Conservation (phyloP, 2,888 invertebrate genomes). For the Nysson spinosus region DNA sequence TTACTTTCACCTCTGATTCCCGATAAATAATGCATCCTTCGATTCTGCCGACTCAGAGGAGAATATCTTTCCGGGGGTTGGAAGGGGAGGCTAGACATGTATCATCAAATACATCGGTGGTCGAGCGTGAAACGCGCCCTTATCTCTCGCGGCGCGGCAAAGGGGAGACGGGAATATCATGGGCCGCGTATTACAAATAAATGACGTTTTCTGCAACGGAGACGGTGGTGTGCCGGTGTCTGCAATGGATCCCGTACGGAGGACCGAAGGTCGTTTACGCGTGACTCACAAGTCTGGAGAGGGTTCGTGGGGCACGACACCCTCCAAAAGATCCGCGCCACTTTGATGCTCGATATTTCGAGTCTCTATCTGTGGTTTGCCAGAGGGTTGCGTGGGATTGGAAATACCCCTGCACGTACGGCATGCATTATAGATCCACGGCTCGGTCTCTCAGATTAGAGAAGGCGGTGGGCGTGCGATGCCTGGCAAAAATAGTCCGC, state of each 20-base stretch:
- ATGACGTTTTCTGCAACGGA: constrained; percentile 41
- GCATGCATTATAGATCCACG: constrained; percentile 52
- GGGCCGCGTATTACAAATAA: constrained; percentile 54
- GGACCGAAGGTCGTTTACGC: constrained; percentile 38
- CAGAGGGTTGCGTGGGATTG: constrained; percentile 43
- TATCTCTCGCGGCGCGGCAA: constrained; percentile 27
- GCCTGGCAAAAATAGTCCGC: constrained; percentile 43
- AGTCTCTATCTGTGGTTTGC: neutral
- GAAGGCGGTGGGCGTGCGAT: constrained; percentile 39
- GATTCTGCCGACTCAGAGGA: constrained; percentile 26
- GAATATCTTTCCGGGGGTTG: constrained; percentile 1
- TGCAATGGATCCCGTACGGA: constrained; percentile 30
- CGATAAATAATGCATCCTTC: constrained; percentile 57
- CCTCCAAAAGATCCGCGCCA: constrained; percentile 45
- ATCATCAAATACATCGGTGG: constrained; percentile 37
- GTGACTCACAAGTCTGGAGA: constrained; percentile 45
- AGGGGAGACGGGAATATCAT: constrained; percentile 21
- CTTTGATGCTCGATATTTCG: constrained; percentile 53
- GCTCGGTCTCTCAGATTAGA: constrained; percentile 54
- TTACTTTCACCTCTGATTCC: constrained; percentile 35
- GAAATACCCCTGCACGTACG: constrained; percentile 45
- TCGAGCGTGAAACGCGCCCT: constrained; percentile 49
- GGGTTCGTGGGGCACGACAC: constrained; percentile 38
- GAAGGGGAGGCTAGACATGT: constrained; percentile 19
- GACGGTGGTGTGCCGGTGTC: neutral